Conservation (phyloP, 2,888 invertebrate genomes). For the Luffia ferchaultella region DNA sequence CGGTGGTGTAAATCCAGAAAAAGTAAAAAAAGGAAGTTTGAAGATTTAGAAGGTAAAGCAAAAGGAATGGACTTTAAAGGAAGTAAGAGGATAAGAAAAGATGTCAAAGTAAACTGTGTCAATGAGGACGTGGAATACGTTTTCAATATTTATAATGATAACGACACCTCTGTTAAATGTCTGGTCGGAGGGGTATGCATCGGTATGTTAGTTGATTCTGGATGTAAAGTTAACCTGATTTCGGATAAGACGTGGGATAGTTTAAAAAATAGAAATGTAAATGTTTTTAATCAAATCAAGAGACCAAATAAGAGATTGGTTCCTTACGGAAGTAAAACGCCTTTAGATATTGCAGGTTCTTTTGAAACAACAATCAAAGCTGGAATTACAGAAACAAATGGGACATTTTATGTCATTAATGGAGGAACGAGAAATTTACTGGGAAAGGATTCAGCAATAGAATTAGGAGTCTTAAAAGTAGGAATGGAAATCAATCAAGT, state of each 20-base stretch:
- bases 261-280: background rate
- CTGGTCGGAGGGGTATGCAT: no score
- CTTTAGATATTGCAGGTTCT: background rate
- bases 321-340: no score
- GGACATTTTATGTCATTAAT: conserved; percentile 3
- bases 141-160: conserved; percentile 12
- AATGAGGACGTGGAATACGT: conserved; percentile 9
- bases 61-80: background rate
- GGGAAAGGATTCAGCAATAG: background rate
- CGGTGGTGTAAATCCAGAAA: no score
- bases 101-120: no score
- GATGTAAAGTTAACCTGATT: no score
- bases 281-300: no score
- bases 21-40: no score
- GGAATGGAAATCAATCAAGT: background rate
- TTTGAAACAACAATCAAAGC: background rate
- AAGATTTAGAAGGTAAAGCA: background rate
- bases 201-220: no score
- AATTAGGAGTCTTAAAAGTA: background rate
- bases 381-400: background rate
- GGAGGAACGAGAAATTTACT: background rate
- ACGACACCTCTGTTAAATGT: no score
- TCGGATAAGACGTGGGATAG: background rate
- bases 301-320: no score
- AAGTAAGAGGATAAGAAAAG: no score